These are phyloP conservation scores for Enteromius radiatus DNA, from an alignment of 2,797 vertebrate genomes.

Conservation along the genomic window DNA sequence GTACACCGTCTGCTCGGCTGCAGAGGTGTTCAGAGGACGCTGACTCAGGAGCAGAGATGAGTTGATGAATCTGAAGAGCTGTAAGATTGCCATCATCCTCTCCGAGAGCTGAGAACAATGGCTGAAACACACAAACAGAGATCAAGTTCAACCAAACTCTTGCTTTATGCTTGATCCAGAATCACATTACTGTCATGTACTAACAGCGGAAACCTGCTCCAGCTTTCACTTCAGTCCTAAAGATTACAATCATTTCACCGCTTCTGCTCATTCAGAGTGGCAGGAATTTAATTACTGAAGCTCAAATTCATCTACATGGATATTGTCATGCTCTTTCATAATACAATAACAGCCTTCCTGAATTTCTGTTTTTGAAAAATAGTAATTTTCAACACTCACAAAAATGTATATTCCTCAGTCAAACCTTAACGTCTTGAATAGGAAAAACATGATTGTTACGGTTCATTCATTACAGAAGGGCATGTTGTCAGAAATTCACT, in stretches of 20 bases:
- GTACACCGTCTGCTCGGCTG: constrained; percentile 56
- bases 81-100: constrained; percentile 62
- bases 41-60: constrained; percentile 62
- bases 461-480: not conserved
- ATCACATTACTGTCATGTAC: not conserved
- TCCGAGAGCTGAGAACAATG: not conserved
- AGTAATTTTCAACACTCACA: not conserved
- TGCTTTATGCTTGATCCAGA: not conserved
- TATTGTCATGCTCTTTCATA: not conserved
- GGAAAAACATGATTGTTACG: not conserved
- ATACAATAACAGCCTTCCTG: not conserved
- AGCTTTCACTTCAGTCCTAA: not conserved
- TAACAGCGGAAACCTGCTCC: not conserved
- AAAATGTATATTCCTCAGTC: not conserved
- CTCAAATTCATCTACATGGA: not conserved
- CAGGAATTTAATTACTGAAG: not conserved
- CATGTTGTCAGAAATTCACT: not conserved
- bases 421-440: not conserved
- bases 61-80: constrained; percentile 62
- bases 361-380: not conserved
- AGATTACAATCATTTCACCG: not conserved
- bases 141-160: not conserved
- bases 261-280: not conserved
- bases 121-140: constrained; percentile 7
- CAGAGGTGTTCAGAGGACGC: constrained; percentile 61